Percentiles rank a stretch among this genome's conserved stretches.
phyloP scores from a whole-genome alignment of 64 coral and sea anemone species.

The Stichodactyla mertensii region DNA sequence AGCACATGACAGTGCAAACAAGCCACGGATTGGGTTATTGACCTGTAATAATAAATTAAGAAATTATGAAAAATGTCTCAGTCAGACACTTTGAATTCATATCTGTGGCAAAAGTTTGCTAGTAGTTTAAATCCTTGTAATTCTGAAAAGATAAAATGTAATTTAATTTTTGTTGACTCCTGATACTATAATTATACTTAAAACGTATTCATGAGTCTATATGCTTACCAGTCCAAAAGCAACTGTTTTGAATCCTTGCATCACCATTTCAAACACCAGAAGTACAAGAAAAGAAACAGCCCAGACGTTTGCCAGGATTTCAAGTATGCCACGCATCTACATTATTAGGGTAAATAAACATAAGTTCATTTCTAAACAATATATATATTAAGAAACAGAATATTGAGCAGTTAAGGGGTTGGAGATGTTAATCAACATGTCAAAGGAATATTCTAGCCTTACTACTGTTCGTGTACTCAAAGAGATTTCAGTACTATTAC shows the following conservation, averaged over 20 bases:
- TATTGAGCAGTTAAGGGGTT: no score
- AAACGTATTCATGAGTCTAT: neutral
- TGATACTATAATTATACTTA: no score
- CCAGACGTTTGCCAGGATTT: slow-evolving; percentile 67
- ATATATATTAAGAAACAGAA: neutral
- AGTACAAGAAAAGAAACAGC: slow-evolving; percentile 61
- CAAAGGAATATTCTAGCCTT: no score
- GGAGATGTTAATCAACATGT: no score
- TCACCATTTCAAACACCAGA: slow-evolving; percentile 57
- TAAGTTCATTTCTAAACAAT: neutral
- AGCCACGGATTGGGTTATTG: slow-evolving; percentile 66
- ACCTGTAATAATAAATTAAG: slow-evolving; percentile 34
- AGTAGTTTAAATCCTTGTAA: no score
- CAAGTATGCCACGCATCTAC: slow-evolving; percentile 68
- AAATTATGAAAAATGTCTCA: no score
- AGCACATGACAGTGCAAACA: slow-evolving; percentile 76
- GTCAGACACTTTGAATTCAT: neutral
- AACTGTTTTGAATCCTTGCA: slow-evolving; percentile 66
- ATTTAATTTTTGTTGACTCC: no score
- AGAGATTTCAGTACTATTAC: no score
- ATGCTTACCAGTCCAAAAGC: slow-evolving; percentile 71
- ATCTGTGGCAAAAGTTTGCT: no score
- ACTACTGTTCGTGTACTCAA: no score
- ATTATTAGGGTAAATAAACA: neutral
- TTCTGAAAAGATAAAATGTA: no score